A percentile compares a stretch with the other conserved stretches of the same genome.
Evolutionary conservation across 2,113 vertebrate species (phyloP).

Genomic region (Jaculus jaculus): DNA sequence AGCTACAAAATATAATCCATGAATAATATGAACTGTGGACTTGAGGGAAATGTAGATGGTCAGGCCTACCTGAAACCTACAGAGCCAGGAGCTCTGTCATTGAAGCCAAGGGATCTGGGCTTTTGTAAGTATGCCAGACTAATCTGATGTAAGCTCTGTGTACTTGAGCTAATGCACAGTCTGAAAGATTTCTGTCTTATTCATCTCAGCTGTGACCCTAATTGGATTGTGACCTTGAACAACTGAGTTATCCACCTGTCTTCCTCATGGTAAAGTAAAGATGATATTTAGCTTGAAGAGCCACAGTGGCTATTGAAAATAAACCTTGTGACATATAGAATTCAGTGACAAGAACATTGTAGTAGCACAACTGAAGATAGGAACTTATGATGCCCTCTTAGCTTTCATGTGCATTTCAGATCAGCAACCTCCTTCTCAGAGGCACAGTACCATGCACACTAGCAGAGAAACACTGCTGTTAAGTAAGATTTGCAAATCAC

Average conservation of each 20-base stretch:
- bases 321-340: neutral
- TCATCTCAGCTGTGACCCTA: neutral
- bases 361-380: neutral
- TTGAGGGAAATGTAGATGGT: neutral
- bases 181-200: neutral
- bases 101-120: neutral
- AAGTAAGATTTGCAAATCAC: slow-evolving; percentile 34
- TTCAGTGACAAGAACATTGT: neutral
- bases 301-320: neutral
- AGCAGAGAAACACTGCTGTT: neutral
- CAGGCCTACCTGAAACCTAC: neutral
- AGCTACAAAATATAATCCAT: neutral
- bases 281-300: neutral
- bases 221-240: neutral
- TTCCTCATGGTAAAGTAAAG: neutral
- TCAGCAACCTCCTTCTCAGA: neutral
- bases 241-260: neutral
- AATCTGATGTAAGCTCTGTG: neutral
- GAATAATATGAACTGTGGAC: neutral
- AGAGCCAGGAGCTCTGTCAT: neutral
- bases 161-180: neutral
- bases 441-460: neutral
- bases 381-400: neutral
- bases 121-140: neutral
- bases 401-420: neutral